A percentile compares a stretch with the other conserved stretches of the same genome.
phyloP scores from a whole-genome alignment of 1,140 invertebrate genomes.

The Ceratoteleas bidentatus region DNA sequence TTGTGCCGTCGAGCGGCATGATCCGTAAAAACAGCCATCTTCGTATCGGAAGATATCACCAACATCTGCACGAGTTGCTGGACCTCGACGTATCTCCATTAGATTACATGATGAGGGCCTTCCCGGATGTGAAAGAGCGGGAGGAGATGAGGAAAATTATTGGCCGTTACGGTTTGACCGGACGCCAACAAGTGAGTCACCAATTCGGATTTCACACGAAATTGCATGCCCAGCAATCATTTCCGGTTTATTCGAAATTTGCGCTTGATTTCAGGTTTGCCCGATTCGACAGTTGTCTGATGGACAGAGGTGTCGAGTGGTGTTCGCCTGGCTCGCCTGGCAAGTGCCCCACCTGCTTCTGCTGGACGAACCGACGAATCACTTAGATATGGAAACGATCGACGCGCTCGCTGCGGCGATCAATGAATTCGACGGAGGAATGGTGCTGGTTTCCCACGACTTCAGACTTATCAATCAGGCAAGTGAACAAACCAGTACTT shows the following conservation, averaged over 20 bases:
- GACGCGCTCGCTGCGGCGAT: slow-evolving; percentile 98
- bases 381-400: slow-evolving; percentile 99
- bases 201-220: too few species aligned
- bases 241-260: too few species aligned
- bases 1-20: slow-evolving; percentile 97
- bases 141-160: slow-evolving; percentile 99
- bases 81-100: slow-evolving; percentile 97
- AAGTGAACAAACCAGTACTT: too few species aligned
- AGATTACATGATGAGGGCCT: slow-evolving; percentile 99
- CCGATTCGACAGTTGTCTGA: slow-evolving; percentile 98
- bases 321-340: slow-evolving; percentile 95
- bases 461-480: slow-evolving; percentile 93
- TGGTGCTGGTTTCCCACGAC: slow-evolving; percentile 98
- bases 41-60: slow-evolving; percentile 98
- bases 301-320: slow-evolving; percentile 98
- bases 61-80: slow-evolving; percentile 98
- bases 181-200: slow-evolving; percentile 94
- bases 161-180: slow-evolving; percentile 97
- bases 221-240: too few species aligned
- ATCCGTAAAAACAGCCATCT: slow-evolving; percentile 99
- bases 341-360: slow-evolving; percentile 96
- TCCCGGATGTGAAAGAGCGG: slow-evolving; percentile 98
- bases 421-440: slow-evolving; percentile 98
- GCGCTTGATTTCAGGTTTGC: too few species aligned
- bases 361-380: slow-evolving; percentile 99